Percentiles rank a stretch among this genome's conserved stretches.
Evolutionary conservation across 2,113 vertebrate species (phyloP).

Genomic region (Micronycteris hirsuta): DNA sequence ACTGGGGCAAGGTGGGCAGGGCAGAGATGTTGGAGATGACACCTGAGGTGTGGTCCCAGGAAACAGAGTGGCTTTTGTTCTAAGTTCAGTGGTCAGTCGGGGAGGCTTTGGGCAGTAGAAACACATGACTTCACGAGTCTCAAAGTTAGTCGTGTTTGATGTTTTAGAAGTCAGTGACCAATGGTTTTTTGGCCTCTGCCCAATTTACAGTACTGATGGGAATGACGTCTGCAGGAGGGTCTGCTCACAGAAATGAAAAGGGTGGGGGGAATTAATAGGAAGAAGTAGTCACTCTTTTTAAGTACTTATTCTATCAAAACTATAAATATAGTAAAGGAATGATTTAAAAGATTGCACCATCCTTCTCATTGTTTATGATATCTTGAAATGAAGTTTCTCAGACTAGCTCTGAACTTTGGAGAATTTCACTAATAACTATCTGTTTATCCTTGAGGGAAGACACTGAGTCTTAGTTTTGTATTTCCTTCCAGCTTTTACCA

Average conservation of each 20-base stretch:
- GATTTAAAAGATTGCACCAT: neutral
- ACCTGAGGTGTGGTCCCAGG: accelerated
- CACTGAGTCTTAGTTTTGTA: neutral
- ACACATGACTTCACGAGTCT: neutral
- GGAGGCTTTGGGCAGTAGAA: neutral
- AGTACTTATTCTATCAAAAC: neutral
- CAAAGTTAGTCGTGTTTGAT: neutral
- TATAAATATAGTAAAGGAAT: neutral
- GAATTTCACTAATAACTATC: neutral
- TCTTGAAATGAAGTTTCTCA: neutral
- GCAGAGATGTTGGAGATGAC: neutral
- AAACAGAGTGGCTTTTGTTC: neutral
- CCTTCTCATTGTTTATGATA: neutral
- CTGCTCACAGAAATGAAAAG: neutral
- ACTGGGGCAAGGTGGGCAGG: neutral
- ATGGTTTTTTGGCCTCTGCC: neutral
- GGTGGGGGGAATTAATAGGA: neutral
- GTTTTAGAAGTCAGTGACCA: neutral
- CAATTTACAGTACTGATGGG: neutral
- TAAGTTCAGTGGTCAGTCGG: neutral
- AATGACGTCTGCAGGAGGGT: neutral
- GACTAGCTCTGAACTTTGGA: neutral
- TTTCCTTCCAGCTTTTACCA: neutral
- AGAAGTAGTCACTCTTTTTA: neutral
- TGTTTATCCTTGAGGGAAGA: neutral